phyloP scores from a whole-genome alignment of 2,113 vertebrate species.

The Bungarus multicinctus region DNA sequence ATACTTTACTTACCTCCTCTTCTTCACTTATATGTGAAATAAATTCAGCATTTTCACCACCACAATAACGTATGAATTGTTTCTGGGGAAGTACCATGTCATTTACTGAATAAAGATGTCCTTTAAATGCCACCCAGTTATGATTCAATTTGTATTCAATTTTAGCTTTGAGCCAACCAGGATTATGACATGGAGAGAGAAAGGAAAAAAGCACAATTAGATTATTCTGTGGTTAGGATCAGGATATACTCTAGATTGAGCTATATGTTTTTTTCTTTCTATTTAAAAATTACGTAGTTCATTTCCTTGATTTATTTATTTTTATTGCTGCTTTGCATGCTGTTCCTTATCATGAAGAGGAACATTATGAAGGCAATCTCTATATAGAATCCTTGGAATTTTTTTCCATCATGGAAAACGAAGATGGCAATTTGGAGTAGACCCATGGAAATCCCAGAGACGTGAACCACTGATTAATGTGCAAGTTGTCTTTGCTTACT shows the following conservation, averaged over 20 bases:
- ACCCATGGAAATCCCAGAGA: background rate
- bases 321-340: background rate
- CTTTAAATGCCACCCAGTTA: background rate
- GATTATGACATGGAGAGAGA: background rate
- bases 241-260: background rate
- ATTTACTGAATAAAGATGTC: background rate
- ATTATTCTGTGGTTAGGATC: background rate
- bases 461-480: background rate
- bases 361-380: background rate
- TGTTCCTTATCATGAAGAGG: background rate
- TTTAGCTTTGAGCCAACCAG: background rate
- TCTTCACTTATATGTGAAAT: rapidly evolving
- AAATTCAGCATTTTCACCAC: rapidly evolving
- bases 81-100: rapidly evolving
- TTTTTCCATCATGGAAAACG: background rate
- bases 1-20: background rate
- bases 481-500: background rate
- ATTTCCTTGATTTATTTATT: background rate
- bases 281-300: background rate
- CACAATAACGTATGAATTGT: background rate
- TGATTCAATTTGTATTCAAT: background rate
- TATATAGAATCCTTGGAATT: background rate
- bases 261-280: background rate
- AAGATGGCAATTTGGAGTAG: background rate
- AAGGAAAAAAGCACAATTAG: background rate